Base-by-base conservation (phyloP, 2,797 vertebrate species). In the Falco novaeseelandiae region DNA sequence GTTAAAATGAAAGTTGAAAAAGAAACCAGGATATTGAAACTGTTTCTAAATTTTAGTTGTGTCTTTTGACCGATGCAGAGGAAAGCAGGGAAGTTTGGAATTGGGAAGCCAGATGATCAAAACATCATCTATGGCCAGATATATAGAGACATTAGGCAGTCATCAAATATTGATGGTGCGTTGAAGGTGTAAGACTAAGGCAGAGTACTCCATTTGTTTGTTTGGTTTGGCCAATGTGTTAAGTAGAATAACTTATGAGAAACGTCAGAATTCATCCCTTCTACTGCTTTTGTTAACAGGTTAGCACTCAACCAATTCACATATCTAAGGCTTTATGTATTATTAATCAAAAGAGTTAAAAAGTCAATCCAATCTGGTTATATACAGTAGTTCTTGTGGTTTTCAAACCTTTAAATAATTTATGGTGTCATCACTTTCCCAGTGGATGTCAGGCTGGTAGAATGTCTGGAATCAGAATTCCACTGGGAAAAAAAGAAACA, bases 311-410 rank as follows among this genome's bases (percentile, higher is more conserved):
- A 97, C 96, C 97, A 96, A 97, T 98, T 96, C 98, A 97, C 97
- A 97, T 96, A 95, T 93, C 97, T 96, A 84, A 91, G 36, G 71
- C 83, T 94, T 96, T 89, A 98, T 98, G 97, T 97, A 98, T 98
- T 98, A 98, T 98, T 98, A 97, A 98, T 98, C 98, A 98, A 98
- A 98, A 97, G 97, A 98, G 97, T 97, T 98, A 97, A 98, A 98
- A 98, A 98, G 98, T 98, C 98, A 98, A 97, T 98, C 98, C 98
- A 98, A 98, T 98, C 98, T 98, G 97, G 97, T 97, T 97, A 98
- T 97, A 98, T 97, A 97, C 97, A 97, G 97, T 97, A 97, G 95
- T 98, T 96, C 97, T 96, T 90, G 93, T 98, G 97, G 98, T 97
- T 98, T 97, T 97, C 98, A 97, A 98, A 96, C 92, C 97, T 97